Conservation (phyloP, 2,113 vertebrate genomes). For the Eublepharis macularius region DNA sequence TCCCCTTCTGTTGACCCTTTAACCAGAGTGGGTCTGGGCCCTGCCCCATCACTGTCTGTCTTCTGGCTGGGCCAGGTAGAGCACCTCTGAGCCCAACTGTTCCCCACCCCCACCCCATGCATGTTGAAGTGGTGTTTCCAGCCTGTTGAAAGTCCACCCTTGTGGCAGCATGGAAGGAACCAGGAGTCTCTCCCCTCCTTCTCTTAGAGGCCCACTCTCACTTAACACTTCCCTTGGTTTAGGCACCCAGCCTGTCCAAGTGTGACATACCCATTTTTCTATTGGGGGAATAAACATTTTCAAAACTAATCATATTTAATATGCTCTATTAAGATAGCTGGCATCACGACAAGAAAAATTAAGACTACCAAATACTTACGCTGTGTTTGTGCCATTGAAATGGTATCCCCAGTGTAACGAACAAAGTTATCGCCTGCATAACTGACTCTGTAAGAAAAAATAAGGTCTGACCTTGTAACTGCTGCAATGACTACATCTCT, state of each 20-base stretch:
- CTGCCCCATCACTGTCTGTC: too few species aligned
- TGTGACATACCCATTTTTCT: not conserved
- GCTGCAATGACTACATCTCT: not conserved
- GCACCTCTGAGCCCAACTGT: too few species aligned
- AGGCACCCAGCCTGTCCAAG: not conserved
- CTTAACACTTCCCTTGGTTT: not conserved
- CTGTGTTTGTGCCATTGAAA: slow-evolving; percentile 96
- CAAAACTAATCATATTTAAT: not conserved
- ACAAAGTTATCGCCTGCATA: slow-evolving; percentile 98
- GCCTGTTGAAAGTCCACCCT: too few species aligned
- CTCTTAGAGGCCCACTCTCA: not conserved
- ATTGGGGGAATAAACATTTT: not conserved
- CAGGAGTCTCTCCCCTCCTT: not conserved
- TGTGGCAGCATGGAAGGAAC: too few species aligned
- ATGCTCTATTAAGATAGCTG: not conserved
- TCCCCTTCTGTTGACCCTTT: too few species aligned
- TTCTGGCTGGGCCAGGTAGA: too few species aligned
- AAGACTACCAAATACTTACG: slow-evolving; percentile 77
- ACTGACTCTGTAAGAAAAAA: slow-evolving; percentile 83
- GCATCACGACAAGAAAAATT: not conserved
- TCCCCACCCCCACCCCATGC: too few species aligned
- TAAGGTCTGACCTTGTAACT: not conserved
- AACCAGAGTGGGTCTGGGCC: too few species aligned
- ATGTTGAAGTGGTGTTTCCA: too few species aligned
- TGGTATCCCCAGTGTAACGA: slow-evolving; percentile 91